A percentile compares a stretch with the other conserved stretches of the same genome.
phyloP scores from a whole-genome alignment of 2,888 invertebrate species.

The Agelastica alni region DNA sequence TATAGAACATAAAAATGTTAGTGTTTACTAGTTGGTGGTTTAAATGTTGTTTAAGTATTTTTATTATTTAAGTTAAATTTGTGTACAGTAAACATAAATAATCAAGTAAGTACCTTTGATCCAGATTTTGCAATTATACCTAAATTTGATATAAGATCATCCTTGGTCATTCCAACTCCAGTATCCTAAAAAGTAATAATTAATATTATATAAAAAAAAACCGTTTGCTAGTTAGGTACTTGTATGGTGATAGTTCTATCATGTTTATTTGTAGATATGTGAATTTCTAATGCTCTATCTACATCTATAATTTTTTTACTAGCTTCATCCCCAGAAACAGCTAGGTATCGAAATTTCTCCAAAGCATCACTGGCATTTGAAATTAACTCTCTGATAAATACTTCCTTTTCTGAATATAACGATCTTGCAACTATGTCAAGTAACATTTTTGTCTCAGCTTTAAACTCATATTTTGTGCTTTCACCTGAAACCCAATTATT shows the following conservation, averaged over 20 bases:
- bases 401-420: constrained; percentile 96
- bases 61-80: not conserved
- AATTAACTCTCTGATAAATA: constrained; percentile 92
- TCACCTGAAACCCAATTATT: constrained; percentile 60
- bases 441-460: constrained; percentile 94
- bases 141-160: constrained; percentile 87
- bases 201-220: not conserved
- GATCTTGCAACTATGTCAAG: constrained; percentile 97
- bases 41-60: not conserved
- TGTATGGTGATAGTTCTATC: constrained; percentile 83
- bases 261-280: constrained; percentile 85
- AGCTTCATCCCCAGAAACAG: constrained; percentile 61
- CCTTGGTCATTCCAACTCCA: constrained; percentile 93
- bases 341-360: constrained; percentile 87
- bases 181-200: constrained; percentile 68
- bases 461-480: constrained; percentile 79
- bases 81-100: too few species aligned
- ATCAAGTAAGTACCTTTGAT: constrained; percentile 68
- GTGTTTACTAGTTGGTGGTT: too few species aligned
- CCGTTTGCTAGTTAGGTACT: constrained; percentile 56
- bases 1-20: too few species aligned
- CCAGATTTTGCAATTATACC: constrained; percentile 97
- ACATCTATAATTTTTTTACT: constrained; percentile 60
- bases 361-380: constrained; percentile 97
- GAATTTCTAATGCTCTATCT: constrained; percentile 81